Evolutionary conservation across 2,113 vertebrate species (phyloP).

Genomic region (Macroglossus sobrinus): DNA sequence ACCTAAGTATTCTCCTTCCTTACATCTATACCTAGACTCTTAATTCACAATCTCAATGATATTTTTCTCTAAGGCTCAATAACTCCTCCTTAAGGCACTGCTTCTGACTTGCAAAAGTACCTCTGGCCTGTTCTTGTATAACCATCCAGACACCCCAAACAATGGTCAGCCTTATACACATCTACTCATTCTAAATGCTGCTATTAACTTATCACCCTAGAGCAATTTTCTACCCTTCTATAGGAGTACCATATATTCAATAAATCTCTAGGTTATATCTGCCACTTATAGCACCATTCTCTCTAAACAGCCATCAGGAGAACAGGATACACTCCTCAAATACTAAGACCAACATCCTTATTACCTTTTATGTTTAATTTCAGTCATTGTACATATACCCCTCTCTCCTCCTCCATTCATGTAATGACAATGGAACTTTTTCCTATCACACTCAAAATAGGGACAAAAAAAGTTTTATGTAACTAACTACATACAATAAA

Average conservation of each 20-base stretch:
- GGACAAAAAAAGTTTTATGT: not conserved
- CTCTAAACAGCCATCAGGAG: not conserved
- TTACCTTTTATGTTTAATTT: not conserved
- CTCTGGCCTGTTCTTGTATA: not conserved
- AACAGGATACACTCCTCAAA: not conserved
- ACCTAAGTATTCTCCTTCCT: not conserved
- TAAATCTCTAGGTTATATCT: not conserved
- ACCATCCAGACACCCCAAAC: not conserved
- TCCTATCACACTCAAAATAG: not conserved
- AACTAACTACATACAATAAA: not conserved
- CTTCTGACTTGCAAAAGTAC: not conserved
- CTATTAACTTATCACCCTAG: not conserved
- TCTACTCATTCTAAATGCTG: not conserved
- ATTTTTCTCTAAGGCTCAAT: constrained; percentile 1
- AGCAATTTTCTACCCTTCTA: not conserved
- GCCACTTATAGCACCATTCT: not conserved
- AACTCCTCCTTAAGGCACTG: not conserved
- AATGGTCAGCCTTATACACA: not conserved
- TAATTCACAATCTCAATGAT: not conserved
- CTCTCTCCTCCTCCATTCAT: not conserved
- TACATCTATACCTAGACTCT: not conserved
- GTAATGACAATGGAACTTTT: not conserved
- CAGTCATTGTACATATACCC: not conserved
- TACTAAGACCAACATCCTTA: not conserved
- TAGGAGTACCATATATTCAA: not conserved